Conservation (phyloP, 2,113 vertebrate species). For the Mungos mungo region DNA sequence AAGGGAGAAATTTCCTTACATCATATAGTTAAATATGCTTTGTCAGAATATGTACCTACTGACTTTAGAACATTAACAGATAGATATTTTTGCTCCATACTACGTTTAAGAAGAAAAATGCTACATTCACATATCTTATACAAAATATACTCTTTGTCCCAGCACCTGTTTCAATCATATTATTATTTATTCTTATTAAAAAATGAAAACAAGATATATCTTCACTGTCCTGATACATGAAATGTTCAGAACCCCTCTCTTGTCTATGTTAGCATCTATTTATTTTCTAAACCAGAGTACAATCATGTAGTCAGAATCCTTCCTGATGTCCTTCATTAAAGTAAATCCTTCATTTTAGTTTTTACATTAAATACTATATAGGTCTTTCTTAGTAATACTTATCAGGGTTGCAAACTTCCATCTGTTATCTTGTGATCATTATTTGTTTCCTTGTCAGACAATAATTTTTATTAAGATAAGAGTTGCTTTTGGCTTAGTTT, state of each 20-base stretch:
- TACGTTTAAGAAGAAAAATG: background rate
- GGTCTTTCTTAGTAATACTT: background rate
- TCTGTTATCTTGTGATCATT: background rate
- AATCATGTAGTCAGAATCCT: background rate
- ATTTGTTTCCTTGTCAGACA: background rate
- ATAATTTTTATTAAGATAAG: background rate
- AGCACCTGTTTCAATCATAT: background rate
- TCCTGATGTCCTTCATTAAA: background rate
- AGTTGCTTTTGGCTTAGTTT: background rate
- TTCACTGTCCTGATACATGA: background rate
- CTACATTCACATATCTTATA: background rate
- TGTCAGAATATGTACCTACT: background rate
- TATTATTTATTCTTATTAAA: background rate
- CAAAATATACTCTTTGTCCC: background rate
- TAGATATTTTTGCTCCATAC: background rate
- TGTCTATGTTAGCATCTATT: background rate
- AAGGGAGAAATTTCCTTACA: background rate
- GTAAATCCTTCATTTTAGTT: background rate
- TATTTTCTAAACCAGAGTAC: background rate
- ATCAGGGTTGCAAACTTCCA: background rate
- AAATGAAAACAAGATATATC: background rate
- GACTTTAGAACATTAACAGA: background rate
- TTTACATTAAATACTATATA: background rate
- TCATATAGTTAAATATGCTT: background rate
- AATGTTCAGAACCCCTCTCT: background rate